These are phyloP conservation scores for Cerastoderma edule DNA, from an alignment of 2,888 invertebrate genomes.

Conservation along the genomic window DNA sequence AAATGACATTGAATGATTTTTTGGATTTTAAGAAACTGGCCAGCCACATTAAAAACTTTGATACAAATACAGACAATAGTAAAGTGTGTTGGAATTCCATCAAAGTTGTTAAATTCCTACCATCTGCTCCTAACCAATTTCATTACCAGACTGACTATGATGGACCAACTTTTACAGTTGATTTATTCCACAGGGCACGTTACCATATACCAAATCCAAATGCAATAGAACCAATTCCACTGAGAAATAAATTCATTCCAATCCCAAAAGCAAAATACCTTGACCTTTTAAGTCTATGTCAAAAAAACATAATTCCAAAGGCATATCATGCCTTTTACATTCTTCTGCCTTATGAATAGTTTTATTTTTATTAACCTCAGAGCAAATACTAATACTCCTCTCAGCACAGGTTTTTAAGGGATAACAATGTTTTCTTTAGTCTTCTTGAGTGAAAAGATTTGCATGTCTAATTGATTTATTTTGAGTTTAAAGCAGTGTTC, in stretches of 20 bases:
- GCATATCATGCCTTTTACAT: too few species aligned
- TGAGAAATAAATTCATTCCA: background rate
- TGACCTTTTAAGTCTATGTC: background rate
- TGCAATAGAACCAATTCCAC: background rate
- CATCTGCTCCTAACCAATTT: background rate
- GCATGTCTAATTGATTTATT: too few species aligned
- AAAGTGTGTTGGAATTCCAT: conserved; percentile 25
- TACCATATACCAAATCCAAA: background rate
- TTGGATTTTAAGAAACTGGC: conserved; percentile 23
- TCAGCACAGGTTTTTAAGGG: too few species aligned
- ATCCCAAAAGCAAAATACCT: background rate
- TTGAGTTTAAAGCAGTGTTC: too few species aligned
- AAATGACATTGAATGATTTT: conserved; percentile 7
- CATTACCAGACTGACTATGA: conserved; percentile 13
- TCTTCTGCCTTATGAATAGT: too few species aligned
- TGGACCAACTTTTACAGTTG: background rate
- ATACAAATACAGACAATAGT: conserved; percentile 12
- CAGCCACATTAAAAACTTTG: conserved; percentile 17
- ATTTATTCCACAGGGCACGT: conserved; percentile 3
- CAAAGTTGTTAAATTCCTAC: background rate
- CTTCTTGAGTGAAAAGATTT: too few species aligned
- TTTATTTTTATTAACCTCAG: too few species aligned
- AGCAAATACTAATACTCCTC: too few species aligned
- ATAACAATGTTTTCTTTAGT: too few species aligned
- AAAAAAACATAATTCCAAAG: conserved; percentile 11